Evolutionary conservation across 2,797 vertebrate genomes (phyloP).

Genomic region (Catostomus latipinnis): DNA sequence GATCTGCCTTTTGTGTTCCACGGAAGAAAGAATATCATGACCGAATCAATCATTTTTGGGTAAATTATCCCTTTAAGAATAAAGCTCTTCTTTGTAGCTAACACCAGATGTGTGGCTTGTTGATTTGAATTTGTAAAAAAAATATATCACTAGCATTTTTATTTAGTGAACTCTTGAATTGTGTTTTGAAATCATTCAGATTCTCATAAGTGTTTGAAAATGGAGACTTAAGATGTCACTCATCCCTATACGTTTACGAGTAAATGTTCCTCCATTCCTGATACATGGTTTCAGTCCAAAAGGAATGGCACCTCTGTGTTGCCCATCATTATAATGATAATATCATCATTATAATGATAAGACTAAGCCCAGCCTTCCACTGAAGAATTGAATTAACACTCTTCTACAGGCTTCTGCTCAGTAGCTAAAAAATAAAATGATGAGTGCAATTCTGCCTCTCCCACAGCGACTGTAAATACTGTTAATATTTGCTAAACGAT

Average conservation of each 20-base stretch:
- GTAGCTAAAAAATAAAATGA: not conserved
- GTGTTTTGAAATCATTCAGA: not conserved
- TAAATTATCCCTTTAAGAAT: no score
- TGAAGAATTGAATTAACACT: slow-evolving; percentile 39
- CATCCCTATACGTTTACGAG: not conserved
- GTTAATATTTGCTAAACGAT: no score
- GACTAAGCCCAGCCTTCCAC: slow-evolving; percentile 31
- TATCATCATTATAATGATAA: slow-evolving; percentile 45
- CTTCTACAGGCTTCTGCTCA: not conserved
- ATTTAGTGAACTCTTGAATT: not conserved
- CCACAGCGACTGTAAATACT: slow-evolving; percentile 1
- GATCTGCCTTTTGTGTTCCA: no score
- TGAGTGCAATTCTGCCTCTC: not conserved
- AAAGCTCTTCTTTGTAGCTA: no score
- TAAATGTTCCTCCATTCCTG: not conserved
- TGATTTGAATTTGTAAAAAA: no score
- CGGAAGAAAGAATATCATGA: no score
- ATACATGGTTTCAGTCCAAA: slow-evolving; percentile 3
- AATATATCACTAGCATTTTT: not conserved
- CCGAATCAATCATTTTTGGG: no score
- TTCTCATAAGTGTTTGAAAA: no score
- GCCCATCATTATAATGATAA: not conserved
- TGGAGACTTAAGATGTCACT: no score
- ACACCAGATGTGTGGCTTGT: no score
- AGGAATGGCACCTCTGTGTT: slow-evolving; percentile 33